Conservation (phyloP, 2,888 invertebrate species). For the Rhopalosiphum nymphaeae region DNA sequence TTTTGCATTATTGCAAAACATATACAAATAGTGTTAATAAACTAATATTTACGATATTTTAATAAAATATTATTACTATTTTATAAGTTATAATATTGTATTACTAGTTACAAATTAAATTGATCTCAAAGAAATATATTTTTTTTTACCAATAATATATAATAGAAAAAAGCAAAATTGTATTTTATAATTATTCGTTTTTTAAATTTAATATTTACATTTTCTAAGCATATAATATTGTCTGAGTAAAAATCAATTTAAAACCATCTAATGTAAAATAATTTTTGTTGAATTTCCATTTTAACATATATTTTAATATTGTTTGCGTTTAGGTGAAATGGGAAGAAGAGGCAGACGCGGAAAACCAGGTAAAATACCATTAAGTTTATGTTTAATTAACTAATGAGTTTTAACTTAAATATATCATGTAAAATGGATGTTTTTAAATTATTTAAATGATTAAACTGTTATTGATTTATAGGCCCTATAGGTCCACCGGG, state of each 20-base stretch:
- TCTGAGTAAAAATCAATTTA: neutral
- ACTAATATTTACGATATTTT: neutral
- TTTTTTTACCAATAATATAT: neutral
- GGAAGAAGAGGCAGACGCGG: constrained; percentile 78
- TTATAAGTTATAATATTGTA: neutral
- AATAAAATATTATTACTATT: neutral
- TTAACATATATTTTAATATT: constrained; percentile 62
- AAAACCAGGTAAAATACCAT: constrained; percentile 71
- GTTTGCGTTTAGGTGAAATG: constrained; percentile 67
- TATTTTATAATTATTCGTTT: neutral
- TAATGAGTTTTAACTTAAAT: neutral
- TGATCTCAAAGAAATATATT: neutral
- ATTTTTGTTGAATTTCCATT: neutral
- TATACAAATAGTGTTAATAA: neutral
- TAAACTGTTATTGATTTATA: constrained; percentile 54
- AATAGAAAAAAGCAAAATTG: neutral
- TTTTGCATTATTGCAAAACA: neutral
- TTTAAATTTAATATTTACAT: neutral
- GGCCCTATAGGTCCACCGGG: constrained; percentile 69
- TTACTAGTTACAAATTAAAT: neutral
- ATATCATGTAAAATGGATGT: neutral
- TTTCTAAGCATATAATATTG: neutral
- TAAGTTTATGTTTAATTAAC: neutral
- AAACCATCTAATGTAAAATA: neutral
- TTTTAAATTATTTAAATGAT: neutral